Base-by-base conservation (phyloP, 2,888 invertebrate species). In the Apamea epomidion region DNA sequence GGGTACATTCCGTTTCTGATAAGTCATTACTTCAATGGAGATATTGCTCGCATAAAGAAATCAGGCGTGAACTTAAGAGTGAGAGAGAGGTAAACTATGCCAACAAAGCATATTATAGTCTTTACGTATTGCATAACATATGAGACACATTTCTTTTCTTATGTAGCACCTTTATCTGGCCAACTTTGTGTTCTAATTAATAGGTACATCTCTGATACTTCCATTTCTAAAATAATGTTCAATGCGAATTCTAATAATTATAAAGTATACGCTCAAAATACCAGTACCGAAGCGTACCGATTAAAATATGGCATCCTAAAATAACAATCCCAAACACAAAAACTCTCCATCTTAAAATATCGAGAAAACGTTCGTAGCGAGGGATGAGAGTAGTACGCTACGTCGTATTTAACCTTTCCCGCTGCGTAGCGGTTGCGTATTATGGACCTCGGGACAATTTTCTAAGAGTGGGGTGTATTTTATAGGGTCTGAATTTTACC, bases 341-440 rank as follows among this genome's bases (percentile, higher is more conserved):
- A 60, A 37, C 10, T 42, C 8, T 32, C 37, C 72, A 32, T 48
- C 58, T 45, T 65, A 42, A 73, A 79, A 79, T 83, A 83, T 18
- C 45, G 25, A 54, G 21, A 62, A 79, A 79, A 79, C 58, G 60
- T 73, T 83, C 60, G 48, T 45, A 74, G 74, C 58, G 60, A 48
- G n/a, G 64, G 62, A 37, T 14, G 25, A 32, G 42, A 42, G 45
- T 84, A 84, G 72, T 74, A 76, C 51, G 67, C 67, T 85, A 74
- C 77, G 71, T 58, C 77, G 68, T 72, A 85, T 77, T 60, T 60
- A 60, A 62, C 29, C 21, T 67, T 76, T 21, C 10, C 29, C n/a
- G 71, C 48, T 60, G 74, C 74, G 82, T 54, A 84, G 82, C 64
- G 45, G 62, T 48, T 69, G 42, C 37, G 72, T 60, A 78, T 85